Base-by-base conservation (phyloP, 1,140 invertebrate genomes). In the Tetragnatha versicolor region DNA sequence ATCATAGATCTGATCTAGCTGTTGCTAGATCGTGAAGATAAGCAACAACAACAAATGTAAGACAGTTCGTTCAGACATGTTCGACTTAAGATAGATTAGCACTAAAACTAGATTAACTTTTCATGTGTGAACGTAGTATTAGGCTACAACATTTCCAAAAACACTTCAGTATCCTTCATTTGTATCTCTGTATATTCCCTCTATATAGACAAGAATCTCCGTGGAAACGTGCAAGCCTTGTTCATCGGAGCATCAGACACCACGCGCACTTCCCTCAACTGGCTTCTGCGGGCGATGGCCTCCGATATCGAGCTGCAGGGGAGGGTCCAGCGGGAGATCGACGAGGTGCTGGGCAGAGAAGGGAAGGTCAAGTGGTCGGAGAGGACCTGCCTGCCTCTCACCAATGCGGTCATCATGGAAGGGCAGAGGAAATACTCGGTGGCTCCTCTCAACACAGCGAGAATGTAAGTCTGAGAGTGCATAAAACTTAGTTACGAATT, bases 181-280 rank as follows among this genome's bases (percentile, higher is more conserved):
- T 6, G 22, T 20, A 39, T 47, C 31, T 45, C 0, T 53, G 33
- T 37, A 22, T 10, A n/a, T 49, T 45, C 0, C 3, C 9, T 47
- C 12, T 39, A 0, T 55, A 0, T 14, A 49, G 76, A 77, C 45
- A 60, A 72, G 6, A 81, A 82, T 27, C 29, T 84, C 5, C 20
- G 39, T 2, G 77, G 73, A 1, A 82, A 81, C 17, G 37, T 82
- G 2, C 55, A 81, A 33, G 82, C 83, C 20, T 51, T 86, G 9
- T 82, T 84, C 14, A 55, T 81, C 10, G 85, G 81, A 10, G 85
- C 84, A n/a, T 83, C 80, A 5, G 86, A 87, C 65, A 87, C 86
- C 2, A 85, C 84, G 3, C 39, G 83, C 5, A 84, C 83, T 2
- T 84, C 85, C 2, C 47, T 86, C 2, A 69, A 37, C 20, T 87